Base-by-base conservation (phyloP, 2,113 vertebrate genomes). In the Haplotaxodon microlepis region DNA sequence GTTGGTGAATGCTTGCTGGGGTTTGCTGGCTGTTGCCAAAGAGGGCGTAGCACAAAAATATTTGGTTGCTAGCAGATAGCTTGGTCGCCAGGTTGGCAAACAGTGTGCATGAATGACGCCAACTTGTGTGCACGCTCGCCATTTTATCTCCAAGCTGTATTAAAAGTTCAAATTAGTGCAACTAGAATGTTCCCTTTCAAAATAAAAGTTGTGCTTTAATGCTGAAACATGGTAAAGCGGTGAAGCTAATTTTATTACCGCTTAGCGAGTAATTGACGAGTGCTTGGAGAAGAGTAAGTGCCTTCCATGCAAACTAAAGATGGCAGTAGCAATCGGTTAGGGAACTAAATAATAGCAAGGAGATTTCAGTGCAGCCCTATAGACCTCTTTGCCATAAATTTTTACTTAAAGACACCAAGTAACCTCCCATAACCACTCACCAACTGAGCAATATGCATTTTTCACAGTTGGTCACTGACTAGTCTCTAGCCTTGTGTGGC, bases 81-180 rank as follows among this genome's bases (percentile, higher is more conserved):
- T 10, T 42, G 40, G 21, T 76, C 6, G 6, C 21, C 42, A 76
- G 4, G 9, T 29, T 76, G 3, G 6, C 16, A 47, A 19, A 47
- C 16, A 19, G 24, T 50, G 10, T 50, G 16, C 16, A 76, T 50
- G 24, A 76, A 47, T 3, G 6, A 29, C 1, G 16, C 0, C 9
- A 76, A 19, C 42, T 3, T 76, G 42, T 8, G 16, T 31, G 71
- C 24, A 50, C 2, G 0, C 63, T 69, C 1, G 3, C 1, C 14
- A 17, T 73, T 73, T 73, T 10, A 24, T 73, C 66, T 71, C n/a
- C 36, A 16, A 71, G 38, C n/a, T 71, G 12, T 16, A 42, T 24
- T 42, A 24, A 42, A 42, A 4, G n/a, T 40, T 24, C 0, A 42
- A 42, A 4, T 42, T 24, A 42, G n/a, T 0, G 2, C 12, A 71